A percentile compares a stretch with the other conserved stretches of the same genome.
These are phyloP conservation scores for Perithous albicinctus DNA, from an alignment of 2,888 invertebrate genomes.

Conservation along the genomic window DNA sequence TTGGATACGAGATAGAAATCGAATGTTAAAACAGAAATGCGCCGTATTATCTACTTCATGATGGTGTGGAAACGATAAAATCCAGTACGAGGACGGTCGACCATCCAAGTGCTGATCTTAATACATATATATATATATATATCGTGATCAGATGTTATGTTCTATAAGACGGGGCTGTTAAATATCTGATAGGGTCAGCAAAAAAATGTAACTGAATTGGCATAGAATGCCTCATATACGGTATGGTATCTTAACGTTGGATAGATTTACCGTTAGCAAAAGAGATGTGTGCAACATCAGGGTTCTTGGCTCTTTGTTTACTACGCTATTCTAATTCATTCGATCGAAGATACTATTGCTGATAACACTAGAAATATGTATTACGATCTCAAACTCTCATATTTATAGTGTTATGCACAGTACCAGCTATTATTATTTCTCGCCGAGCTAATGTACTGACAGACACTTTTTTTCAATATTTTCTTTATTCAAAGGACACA, in stretches of 20 bases:
- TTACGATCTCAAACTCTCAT: constrained; percentile 17
- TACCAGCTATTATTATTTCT: constrained; percentile 5
- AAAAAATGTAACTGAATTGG: no score
- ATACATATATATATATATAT: no score
- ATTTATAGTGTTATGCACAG: background rate
- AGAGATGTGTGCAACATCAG: constrained; percentile 26
- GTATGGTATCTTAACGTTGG: background rate
- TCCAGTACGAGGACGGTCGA: no score
- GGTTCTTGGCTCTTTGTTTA: constrained; percentile 39
- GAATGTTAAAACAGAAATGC: no score
- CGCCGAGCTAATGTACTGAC: constrained; percentile 18
- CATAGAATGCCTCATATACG: no score
- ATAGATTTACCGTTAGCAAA: constrained; percentile 45
- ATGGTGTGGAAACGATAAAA: no score
- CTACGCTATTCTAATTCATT: constrained; percentile 20
- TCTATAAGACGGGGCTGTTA: no score
- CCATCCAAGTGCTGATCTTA: no score
- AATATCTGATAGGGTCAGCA: no score
- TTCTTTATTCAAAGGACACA: constrained; percentile 45
- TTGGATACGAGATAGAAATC: no score
- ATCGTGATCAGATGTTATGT: no score
- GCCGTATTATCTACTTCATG: no score
- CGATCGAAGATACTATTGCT: constrained; percentile 25
- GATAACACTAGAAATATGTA: constrained; percentile 22
- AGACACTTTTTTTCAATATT: constrained; percentile 8